These are phyloP conservation scores for Siniperca undulata DNA, from an alignment of 2,797 vertebrate species.

Conservation along the genomic window DNA sequence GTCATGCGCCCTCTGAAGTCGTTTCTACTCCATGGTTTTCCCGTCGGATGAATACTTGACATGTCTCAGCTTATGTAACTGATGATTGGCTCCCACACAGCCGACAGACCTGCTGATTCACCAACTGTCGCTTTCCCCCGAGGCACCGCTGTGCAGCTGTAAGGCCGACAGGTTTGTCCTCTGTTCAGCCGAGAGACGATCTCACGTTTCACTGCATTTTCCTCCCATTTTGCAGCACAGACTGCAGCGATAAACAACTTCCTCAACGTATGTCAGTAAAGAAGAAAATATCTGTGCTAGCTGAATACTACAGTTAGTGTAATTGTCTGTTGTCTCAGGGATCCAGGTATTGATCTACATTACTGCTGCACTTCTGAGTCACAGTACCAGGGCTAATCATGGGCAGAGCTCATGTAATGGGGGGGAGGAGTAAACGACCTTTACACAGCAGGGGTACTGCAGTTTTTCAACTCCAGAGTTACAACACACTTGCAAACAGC, in stretches of 20 bases:
- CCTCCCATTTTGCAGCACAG: not conserved
- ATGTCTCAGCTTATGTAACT: slow-evolving; percentile 11
- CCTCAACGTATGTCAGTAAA: not conserved
- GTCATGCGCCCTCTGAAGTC: not conserved
- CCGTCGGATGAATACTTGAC: not conserved
- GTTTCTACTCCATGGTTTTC: not conserved
- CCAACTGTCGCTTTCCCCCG: not conserved
- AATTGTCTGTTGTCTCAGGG: not conserved
- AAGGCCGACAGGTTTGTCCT: not conserved
- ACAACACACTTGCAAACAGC: not conserved
- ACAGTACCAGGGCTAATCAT: slow-evolving; percentile 11
- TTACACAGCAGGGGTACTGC: not conserved
- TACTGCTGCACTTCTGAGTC: slow-evolving; percentile 25
- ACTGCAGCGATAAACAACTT: not conserved
- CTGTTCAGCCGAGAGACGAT: not conserved
- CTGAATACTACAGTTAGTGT: too few species aligned
- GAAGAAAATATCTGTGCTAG: too few species aligned
- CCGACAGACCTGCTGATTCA: slow-evolving; percentile 3
- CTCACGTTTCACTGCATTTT: not conserved
- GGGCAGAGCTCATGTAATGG: not conserved
- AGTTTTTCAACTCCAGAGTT: not conserved
- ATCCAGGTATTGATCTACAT: not conserved
- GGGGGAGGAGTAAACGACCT: not conserved
- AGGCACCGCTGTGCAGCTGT: not conserved
- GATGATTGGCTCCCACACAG: slow-evolving; percentile 1